Evolutionary conservation across 2,797 vertebrate genomes (phyloP).

Genomic region (Alca torda): DNA sequence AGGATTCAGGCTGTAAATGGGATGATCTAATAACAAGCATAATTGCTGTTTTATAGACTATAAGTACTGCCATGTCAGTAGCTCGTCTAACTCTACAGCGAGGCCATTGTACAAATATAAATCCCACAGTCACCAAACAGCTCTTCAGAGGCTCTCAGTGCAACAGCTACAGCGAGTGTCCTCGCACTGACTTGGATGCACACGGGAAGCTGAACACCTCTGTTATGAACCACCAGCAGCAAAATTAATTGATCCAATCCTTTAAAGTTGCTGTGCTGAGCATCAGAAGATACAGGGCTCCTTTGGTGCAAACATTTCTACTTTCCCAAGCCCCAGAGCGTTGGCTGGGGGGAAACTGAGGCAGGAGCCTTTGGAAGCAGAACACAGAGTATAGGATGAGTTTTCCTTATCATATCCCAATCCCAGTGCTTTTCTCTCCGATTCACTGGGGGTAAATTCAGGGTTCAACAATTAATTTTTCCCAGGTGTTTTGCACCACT

Average conservation of each 20-base stretch:
- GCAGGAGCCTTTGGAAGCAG: neutral
- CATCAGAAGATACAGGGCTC: neutral
- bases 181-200: neutral
- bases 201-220: neutral
- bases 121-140: neutral
- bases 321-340: neutral
- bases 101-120: conserved; percentile 20
- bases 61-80: conserved; percentile 41
- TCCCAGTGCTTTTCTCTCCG: neutral
- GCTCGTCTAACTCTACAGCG: conserved; percentile 3
- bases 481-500: neutral
- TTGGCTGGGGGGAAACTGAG: neutral
- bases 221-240: neutral
- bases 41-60: conserved; percentile 64
- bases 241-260: neutral
- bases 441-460: neutral
- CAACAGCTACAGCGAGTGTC: neutral
- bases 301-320: neutral
- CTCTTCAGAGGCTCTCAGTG: neutral
- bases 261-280: neutral
- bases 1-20: conserved; percentile 58
- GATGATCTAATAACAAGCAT: conserved; percentile 67
- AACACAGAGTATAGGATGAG: fast-evolving
- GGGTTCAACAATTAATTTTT: neutral
- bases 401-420: neutral